Evolutionary conservation across 1,140 invertebrate genomes (phyloP).

Genomic region (Lethrus apterus): DNA sequence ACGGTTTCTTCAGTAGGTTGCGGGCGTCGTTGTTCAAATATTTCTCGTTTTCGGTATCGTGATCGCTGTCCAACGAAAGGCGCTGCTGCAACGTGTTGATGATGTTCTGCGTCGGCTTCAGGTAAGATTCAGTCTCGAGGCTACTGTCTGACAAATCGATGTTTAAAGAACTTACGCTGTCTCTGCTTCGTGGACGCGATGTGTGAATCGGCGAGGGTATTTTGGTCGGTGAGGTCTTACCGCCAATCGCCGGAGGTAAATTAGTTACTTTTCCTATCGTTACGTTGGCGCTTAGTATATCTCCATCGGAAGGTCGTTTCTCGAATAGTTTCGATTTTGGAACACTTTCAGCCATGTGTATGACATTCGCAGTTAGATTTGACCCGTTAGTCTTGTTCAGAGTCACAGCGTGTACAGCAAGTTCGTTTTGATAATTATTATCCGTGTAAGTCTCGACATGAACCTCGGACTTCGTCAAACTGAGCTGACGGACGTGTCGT

Average conservation of each 20-base stretch:
- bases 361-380: slow-evolving; percentile 11
- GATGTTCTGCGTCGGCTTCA: slow-evolving; percentile 59
- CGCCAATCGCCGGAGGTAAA: slow-evolving; percentile 29
- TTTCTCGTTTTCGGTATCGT: slow-evolving; percentile 29
- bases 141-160: slow-evolving; percentile 40
- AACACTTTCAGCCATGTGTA: slow-evolving; percentile 7
- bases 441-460: slow-evolving; percentile 36
- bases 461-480: slow-evolving; percentile 48
- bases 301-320: not conserved
- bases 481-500: slow-evolving; percentile 40
- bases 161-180: slow-evolving; percentile 38
- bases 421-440: slow-evolving; percentile 12
- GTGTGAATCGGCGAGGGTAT: slow-evolving; percentile 54
- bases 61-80: slow-evolving; percentile 40
- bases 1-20: slow-evolving; percentile 35
- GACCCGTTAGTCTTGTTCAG: slow-evolving; percentile 6
- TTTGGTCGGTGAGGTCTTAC: slow-evolving; percentile 45
- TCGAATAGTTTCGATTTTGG: not conserved
- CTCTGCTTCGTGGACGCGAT: slow-evolving; percentile 44
- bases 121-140: slow-evolving; percentile 55
- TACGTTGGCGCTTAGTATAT: slow-evolving; percentile 21
- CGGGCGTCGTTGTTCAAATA: slow-evolving; percentile 37
- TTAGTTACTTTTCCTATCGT: slow-evolving; percentile 27
- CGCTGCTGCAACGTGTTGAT: slow-evolving; percentile 56
- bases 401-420: slow-evolving; percentile 6